Evolutionary conservation across 2,797 vertebrate genomes (phyloP), one percentile per base, ranked within the genome.

Genomic region (Girardinus metallicus): DNA sequence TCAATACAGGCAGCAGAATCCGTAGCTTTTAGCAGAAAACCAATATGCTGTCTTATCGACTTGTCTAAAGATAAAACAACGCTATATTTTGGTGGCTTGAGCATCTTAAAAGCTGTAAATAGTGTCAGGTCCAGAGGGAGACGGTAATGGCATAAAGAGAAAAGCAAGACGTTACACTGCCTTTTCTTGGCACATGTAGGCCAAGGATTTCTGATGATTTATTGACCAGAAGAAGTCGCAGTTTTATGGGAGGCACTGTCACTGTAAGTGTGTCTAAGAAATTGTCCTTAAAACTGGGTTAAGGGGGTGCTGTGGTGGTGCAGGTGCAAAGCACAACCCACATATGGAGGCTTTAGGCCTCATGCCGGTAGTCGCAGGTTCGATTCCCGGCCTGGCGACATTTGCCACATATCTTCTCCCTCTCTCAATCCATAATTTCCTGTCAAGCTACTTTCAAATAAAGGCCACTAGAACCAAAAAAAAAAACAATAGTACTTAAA

Each of bases 1-100:
- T 94, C 94, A 93, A 94, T 94, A 93, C 82, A 7, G 62, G 89
- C 87, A 82, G 91, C 84, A 79, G 88, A 89, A 90, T 92, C 88
- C 76, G 80, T 86, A 79, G 92, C 93, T 93, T 94, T 94, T 93
- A 93, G 93, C 89, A 92, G 91, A 91, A 94, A 94, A 90, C 90
- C 92, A 93, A 93, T 93, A 94, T 89, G 88, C 87, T 85, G 77
- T 84, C 88, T 87, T 92, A 93, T 93, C 88, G 92, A 93, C 92
- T 87, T 49, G 87, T 89, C 91, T 91, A 90, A 93, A 94, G 93
- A 93, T 93, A 91, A 95, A 93, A 93, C 88, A 87, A 84, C 18
- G 85, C 74, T 81, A 85, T 89, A 92, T 91, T 91, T 93, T 87
- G 90, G 91, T 91, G 93, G 86, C 87, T 91, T 85, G 88, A 89